Base-by-base conservation (phyloP, 1,140 invertebrate genomes). In the Theocolax elegans region DNA sequence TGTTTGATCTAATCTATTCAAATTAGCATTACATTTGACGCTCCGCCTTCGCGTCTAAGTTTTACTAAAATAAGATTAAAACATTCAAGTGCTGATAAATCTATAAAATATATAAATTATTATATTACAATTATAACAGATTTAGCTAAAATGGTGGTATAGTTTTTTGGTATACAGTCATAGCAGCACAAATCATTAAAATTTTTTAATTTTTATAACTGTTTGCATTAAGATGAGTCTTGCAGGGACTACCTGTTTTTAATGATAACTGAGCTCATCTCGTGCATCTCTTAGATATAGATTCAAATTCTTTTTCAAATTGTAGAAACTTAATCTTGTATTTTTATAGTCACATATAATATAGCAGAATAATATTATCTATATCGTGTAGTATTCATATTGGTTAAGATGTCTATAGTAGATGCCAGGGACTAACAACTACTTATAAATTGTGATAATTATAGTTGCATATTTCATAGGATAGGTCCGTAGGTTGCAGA, bases 21-120 rank as follows among this genome's bases (percentile, higher is more conserved):
- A 35, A 48, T 44, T 67, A 58, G 35, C 6, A 48, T 12, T 25
- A 13, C n/a, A 42, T 44, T 44, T 58, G 27, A 44, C 27, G 40
- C 51, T 67, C 56, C 31, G 44, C 56, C 56, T 67, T 67, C 54
- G 44, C n/a, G 19, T 60, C 21, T 51, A 42, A 51, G 21, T 17
- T 48, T 40, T n/a, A 42, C 17, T 12, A 42, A 17, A 53, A 51
- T 17, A 21, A 21, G 48, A 46, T 27, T 17, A 38, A 63, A 19
- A n/a, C n/a, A n/a, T n/a, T n/a, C 12, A 35, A n/a, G 7, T 38
- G 13, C 2, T 10, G 19, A 48, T 25, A 8, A 31, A 63, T n/a
- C 10, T 63, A 35, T 0, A 27, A 59, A 46, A 60, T 17, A 51
- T 1, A 42, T 25, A n/a, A n/a, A n/a, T n/a, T n/a, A n/a, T n/a